A percentile compares a stretch with the other conserved stretches of the same genome.
These are phyloP conservation scores for Chaetogeoica ovagalla DNA, from an alignment of 2,888 invertebrate genomes.

Conservation along the genomic window DNA sequence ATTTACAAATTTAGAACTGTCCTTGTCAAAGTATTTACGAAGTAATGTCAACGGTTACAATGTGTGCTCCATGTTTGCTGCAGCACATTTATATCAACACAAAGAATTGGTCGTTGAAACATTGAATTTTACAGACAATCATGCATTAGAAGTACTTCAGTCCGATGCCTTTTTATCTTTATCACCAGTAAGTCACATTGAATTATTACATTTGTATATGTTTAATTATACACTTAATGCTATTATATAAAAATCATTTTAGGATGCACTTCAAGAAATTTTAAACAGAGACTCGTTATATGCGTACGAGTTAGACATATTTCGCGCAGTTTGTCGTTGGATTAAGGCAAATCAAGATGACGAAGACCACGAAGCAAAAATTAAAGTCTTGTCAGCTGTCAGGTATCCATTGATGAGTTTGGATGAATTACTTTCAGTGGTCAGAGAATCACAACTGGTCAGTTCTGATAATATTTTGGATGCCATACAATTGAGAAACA, in stretches of 20 bases:
- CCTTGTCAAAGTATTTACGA: constrained; percentile 90
- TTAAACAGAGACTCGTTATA: constrained; percentile 92
- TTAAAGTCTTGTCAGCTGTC: constrained; percentile 60
- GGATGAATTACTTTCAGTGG: constrained; percentile 83
- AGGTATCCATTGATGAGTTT: constrained; percentile 87
- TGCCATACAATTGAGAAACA: constrained; percentile 84
- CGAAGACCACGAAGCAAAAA: constrained; percentile 47
- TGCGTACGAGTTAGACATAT: constrained; percentile 93
- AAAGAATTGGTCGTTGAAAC: constrained; percentile 73
- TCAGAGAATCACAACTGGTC: constrained; percentile 83
- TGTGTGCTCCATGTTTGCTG: constrained; percentile 92
- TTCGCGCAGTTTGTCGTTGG: constrained; percentile 87
- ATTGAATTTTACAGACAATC: constrained; percentile 85
- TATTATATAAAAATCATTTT: constrained; percentile 54
- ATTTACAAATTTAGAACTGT: constrained; percentile 85
- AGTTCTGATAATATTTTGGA: constrained; percentile 89
- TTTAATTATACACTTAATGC: neutral
- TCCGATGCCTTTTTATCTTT: constrained; percentile 83
- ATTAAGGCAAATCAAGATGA: constrained; percentile 58
- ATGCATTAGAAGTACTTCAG: constrained; percentile 81
- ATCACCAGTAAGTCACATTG: constrained; percentile 69
- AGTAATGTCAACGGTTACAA: constrained; percentile 85
- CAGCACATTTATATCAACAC: constrained; percentile 75
- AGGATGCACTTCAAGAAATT: constrained; percentile 80
- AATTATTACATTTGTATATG: neutral